Conservation (phyloP, 2,797 vertebrate species). For the Petrocephalus schoutedeni region DNA sequence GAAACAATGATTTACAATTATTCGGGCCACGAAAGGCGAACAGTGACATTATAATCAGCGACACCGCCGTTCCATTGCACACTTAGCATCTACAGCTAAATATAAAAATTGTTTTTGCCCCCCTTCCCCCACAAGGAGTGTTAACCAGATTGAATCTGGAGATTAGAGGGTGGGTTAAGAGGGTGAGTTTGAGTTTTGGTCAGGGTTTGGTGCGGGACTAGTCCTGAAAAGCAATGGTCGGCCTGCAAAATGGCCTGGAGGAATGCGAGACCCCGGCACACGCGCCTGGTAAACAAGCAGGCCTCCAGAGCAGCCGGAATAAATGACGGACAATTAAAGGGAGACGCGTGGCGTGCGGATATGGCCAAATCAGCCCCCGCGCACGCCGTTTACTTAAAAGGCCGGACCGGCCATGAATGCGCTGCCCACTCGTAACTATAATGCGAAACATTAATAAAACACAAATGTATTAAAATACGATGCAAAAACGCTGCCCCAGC, state of each 20-base stretch:
- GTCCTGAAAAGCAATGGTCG: not conserved
- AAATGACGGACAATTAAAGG: slow-evolving; percentile 10
- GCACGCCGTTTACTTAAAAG: slow-evolving; percentile 1
- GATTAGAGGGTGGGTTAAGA: slow-evolving; percentile 57
- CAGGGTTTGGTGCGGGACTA: not conserved
- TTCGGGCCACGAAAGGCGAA: slow-evolving; percentile 96
- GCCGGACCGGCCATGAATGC: not conserved
- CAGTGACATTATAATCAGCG: slow-evolving; percentile 99
- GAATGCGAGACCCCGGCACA: not conserved
- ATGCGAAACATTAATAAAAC: slow-evolving; percentile 21
- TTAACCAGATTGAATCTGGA: slow-evolving; percentile 79
- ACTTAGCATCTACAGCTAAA: slow-evolving; percentile 90
- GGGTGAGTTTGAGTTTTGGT: slow-evolving; percentile 49
- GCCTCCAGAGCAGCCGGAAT: not conserved
- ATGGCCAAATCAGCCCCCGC: not conserved
- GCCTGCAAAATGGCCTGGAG: not conserved
- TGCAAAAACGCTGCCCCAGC: not conserved
- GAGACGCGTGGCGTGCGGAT: not conserved
- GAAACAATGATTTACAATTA: slow-evolving; percentile 99
- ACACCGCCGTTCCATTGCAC: slow-evolving; percentile 92
- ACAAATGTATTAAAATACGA: slow-evolving; percentile 8
- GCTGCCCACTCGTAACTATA: not conserved
- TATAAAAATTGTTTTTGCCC: slow-evolving; percentile 73
- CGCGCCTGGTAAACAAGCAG: not conserved
- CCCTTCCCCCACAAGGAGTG: slow-evolving; percentile 55